Evolutionary conservation across 2,113 vertebrate genomes (phyloP), one percentile per base, ranked within the genome.

Genomic region (Monarcha castaneiventris): DNA sequence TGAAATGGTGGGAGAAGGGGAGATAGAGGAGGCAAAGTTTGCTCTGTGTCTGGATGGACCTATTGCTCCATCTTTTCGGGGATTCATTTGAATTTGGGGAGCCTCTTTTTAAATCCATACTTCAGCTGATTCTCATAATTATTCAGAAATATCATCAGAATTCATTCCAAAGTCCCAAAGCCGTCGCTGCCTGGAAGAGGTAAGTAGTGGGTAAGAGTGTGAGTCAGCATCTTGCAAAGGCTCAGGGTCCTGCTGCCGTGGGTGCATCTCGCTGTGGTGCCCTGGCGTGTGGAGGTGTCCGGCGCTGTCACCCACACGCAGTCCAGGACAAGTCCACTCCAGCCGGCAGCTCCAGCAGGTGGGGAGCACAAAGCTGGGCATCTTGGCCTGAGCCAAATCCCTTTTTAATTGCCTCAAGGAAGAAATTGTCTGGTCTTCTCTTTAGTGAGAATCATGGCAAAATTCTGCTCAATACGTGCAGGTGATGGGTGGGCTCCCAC

Each of bases 351-450:
- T 52, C 74, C 6, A 2, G 7, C 68, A 13, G 58, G 49, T 26
- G 19, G 54, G 23, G 54, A 58, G 33, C 83, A 97, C 96, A 93
- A 90, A 95, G 94, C 98, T 97, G 92, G 37, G 79, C 87, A 81
- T 97, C 98, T 96, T 95, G 95, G 98, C 96, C 97, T 98, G 98
- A 98, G 98, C 98, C 98, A 98, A 98, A 99, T 98, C 98, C 97
- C 98, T 98, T 99, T 98, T 98, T 99, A 99, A 99, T 99, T 98
- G 98, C 98, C 98, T 98, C 96, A 92, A 98, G 98, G 98, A 98
- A 98, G 98, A 98, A 98, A 98, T 98, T 96, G 97, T 98, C 98
- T 98, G 98, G 98, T 98, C 97, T 98, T 98, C 97, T 94, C 97
- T 97, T 98, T 98, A 87, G 33, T 97, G 97, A 97, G 94, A 46